Evolutionary conservation across 2,113 vertebrate genomes (phyloP).

Genomic region (Lepus europaeus): DNA sequence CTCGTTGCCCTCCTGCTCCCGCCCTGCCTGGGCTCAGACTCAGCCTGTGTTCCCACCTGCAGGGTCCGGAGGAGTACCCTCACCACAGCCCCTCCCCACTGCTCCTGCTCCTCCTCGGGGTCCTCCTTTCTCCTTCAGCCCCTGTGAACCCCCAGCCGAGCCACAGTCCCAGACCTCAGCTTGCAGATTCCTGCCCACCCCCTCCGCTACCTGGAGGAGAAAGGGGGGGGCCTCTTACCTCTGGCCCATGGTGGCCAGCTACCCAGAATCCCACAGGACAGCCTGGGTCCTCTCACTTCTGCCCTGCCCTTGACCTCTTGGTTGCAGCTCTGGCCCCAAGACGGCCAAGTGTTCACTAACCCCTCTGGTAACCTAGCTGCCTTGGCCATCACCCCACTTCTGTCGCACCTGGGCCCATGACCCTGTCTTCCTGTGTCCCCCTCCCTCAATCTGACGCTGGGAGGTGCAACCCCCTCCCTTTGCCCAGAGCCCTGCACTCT

Average conservation of each 20-base stretch:
- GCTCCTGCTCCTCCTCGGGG: no score
- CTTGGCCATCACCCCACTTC: background rate
- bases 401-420: background rate
- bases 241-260: background rate
- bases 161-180: background rate
- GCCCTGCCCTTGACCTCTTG: background rate
- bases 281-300: no score
- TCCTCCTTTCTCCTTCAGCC: background rate
- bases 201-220: background rate
- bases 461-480: background rate
- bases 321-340: no score
- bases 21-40: no score
- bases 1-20: no score
- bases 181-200: background rate
- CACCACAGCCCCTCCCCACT: background rate
- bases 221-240: background rate
- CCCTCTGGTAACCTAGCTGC: background rate
- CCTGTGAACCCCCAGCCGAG: background rate
- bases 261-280: background rate
- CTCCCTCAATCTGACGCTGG: background rate
- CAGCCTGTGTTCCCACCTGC: no score
- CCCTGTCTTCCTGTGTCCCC: background rate
- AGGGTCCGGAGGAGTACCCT: no score
- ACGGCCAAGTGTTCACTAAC: background rate
- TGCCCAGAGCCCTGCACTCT: no score